Evolutionary conservation across 2,113 vertebrate species (phyloP), one percentile per base, ranked within the genome.

Genomic region (Triplophysa rosa): DNA sequence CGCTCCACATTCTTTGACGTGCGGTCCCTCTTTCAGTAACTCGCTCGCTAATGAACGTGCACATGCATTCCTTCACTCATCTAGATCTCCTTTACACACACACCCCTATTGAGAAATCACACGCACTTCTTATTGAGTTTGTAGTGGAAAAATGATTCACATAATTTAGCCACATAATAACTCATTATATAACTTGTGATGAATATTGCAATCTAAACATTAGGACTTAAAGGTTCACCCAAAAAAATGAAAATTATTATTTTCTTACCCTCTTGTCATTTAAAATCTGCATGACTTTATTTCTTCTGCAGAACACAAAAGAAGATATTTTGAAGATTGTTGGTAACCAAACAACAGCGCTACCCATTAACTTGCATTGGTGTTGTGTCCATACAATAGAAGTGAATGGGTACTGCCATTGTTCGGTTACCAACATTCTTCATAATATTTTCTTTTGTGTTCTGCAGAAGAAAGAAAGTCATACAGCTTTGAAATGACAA

Each of bases 1-100:
- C 24, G 24, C 74, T 56, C 14, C 40, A 49, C 75, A 67, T 79
- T 81, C 65, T 81, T 81, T 78, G 78, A 74, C 75, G 78, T 65
- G 71, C 69, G 47, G 54, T 64, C 58, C 54, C 29, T 77, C 56
- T 69, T 68, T 70, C 58, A 16, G 8, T 54, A 8, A 45, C 54
- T 65, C 16, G 33, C 24, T 71, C 10, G 33, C 54, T 42, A 45
- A 42, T 42, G 1, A 58, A 21, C 26, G 56, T 65, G 58, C 69
- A 58, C 69, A 54, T 72, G 66, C 24, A 6, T 64, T 80, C 54
- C 37, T 73, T 59, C 61, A 73, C 56, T 58, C 52, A 54, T 52
- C 24, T 40, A 61, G 65, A 58, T 23, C 49, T 78, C 17, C 2
- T 21, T 63, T 14, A 47, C 56, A 62, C 12, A 23, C 11, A 61